Evolutionary conservation across 2,888 invertebrate species (phyloP).

Genomic region (Microdon myrmicae): DNA sequence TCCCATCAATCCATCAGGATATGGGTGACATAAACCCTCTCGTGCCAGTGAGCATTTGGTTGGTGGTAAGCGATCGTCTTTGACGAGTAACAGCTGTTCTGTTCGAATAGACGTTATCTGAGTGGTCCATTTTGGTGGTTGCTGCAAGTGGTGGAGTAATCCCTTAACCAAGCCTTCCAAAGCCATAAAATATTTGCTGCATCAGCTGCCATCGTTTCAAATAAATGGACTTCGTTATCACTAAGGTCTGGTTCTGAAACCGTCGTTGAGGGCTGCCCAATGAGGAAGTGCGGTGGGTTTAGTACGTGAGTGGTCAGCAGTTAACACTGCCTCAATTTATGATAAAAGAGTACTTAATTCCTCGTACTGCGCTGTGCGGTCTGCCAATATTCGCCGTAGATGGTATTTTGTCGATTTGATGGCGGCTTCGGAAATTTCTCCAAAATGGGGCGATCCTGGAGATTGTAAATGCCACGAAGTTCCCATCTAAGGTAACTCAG

Average conservation of each 20-base stretch:
- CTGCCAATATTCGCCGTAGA: background rate
- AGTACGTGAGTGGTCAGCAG: no score
- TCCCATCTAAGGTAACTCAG: no score
- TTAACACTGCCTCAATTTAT: slow-evolving; percentile 51
- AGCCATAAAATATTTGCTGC: background rate
- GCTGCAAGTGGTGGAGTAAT: slow-evolving; percentile 3
- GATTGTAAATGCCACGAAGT: no score
- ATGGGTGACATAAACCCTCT: background rate
- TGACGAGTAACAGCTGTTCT: no score
- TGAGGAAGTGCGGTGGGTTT: no score
- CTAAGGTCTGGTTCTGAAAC: no score
- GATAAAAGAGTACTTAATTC: slow-evolving; percentile 14
- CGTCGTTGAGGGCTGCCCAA: no score
- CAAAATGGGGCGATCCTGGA: no score
- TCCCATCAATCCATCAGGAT: slow-evolving; percentile 2
- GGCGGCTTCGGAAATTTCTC: slow-evolving; percentile 12
- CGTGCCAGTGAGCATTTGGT: slow-evolving; percentile 2
- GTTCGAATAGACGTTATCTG: background rate
- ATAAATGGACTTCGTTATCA: background rate
- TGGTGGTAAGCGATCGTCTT: slow-evolving; percentile 1
- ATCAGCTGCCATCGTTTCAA: background rate
- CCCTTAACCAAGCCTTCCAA: slow-evolving; percentile 2
- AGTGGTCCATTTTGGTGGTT: background rate
- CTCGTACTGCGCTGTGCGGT: background rate
- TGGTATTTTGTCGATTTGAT: slow-evolving; percentile 9